These are phyloP conservation scores for Piprites chloris DNA, from an alignment of 2,113 vertebrate species.

Conservation along the genomic window DNA sequence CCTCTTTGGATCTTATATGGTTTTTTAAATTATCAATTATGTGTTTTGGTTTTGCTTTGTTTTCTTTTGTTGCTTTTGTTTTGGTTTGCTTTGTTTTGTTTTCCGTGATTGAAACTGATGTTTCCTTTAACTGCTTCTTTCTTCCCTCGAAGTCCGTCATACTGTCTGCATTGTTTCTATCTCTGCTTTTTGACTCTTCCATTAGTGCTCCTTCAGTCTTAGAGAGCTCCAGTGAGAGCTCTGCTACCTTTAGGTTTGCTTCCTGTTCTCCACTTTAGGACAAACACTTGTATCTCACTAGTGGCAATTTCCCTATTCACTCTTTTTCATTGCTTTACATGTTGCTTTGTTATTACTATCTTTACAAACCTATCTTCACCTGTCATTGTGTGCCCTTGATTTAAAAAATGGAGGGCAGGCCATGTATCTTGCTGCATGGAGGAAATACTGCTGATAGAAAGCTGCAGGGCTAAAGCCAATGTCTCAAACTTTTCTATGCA, in stretches of 20 bases:
- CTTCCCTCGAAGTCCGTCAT: not conserved
- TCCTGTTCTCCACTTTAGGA: not conserved
- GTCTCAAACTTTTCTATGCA: conserved; percentile 2
- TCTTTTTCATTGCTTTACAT: conserved; percentile 28
- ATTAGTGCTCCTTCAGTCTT: not conserved
- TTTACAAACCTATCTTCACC: conserved; percentile 24
- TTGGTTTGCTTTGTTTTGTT: not conserved
- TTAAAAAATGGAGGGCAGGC: not conserved
- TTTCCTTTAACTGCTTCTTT: not conserved
- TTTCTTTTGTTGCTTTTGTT: not conserved
- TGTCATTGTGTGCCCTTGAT: conserved; percentile 8
- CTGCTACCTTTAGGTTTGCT: not conserved
- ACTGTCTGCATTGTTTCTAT: not conserved
- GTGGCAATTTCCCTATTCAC: not conserved
- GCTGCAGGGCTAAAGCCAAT: conserved; percentile 3
- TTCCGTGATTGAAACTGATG: not conserved
- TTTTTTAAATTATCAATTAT: not conserved
- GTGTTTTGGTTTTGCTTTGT: not conserved
- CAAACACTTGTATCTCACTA: not conserved
- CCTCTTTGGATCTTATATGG: not conserved
- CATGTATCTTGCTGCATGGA: not conserved
- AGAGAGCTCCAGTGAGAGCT: not conserved
- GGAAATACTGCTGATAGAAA: conserved; percentile 34
- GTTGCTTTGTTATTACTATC: conserved; percentile 1
- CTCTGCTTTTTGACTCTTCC: not conserved